Conservation (phyloP, 2,113 vertebrate species). For the Carollia perspicillata region DNA sequence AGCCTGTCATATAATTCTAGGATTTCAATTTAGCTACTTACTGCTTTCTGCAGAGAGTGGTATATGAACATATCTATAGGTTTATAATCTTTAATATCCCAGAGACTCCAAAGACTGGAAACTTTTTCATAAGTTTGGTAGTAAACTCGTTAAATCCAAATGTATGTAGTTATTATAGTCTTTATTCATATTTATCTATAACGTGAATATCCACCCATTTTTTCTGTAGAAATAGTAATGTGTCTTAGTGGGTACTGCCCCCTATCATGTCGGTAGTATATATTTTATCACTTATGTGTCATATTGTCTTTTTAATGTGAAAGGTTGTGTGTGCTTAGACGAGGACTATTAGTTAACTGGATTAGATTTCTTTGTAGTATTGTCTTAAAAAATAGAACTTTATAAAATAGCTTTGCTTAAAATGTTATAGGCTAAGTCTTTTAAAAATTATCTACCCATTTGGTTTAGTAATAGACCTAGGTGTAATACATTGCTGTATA, state of each 20-base stretch:
- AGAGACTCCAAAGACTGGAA: neutral
- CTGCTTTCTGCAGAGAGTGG: neutral
- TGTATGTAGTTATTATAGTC: neutral
- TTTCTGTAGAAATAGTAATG: neutral
- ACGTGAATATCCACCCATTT: neutral
- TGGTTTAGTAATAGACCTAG: neutral
- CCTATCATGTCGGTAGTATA: neutral
- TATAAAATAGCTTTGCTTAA: neutral
- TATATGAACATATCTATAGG: neutral
- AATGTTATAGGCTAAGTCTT: neutral
- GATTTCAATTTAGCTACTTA: neutral
- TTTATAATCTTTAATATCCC: neutral
- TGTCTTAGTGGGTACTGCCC: neutral
- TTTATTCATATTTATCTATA: constrained; percentile 5
- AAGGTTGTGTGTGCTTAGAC: neutral
- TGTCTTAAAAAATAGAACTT: constrained; percentile 8
- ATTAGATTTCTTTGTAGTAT: neutral
- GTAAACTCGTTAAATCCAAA: constrained; percentile 16
- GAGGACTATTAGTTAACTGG: neutral
- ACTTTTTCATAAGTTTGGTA: neutral
- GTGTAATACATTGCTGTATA: neutral
- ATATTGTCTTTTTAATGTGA: neutral
- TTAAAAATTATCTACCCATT: neutral
- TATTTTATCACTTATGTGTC: constrained; percentile 27
- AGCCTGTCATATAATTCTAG: neutral